Evolutionary conservation across 2,888 invertebrate species (phyloP), one percentile per base, ranked within the genome.

Genomic region (Eristalinus aeneus): DNA sequence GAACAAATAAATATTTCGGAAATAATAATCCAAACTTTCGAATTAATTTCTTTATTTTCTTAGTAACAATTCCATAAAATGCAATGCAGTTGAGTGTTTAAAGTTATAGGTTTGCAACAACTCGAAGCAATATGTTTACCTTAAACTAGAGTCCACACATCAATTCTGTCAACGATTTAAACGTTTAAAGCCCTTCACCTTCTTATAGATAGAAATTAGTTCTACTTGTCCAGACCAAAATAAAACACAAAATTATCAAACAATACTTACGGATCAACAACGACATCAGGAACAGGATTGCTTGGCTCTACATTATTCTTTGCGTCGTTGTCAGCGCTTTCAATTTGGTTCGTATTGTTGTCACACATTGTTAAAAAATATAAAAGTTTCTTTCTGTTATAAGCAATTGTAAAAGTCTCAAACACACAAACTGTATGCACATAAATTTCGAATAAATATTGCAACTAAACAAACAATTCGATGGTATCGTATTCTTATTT

Each of bases 351-450:
- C 6, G 31, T 80, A 71, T 67, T 80, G 46, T 80, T 61, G 5
- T 72, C 65, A 80, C 75, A 75, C 84, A 84, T 84, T 67, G 1
- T 79, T 65, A 22, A 60, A 54, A 61, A n/a, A 46, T 46, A 12
- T 58, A 6, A 63, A 36, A 2, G 31, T 16, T 16, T 56, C 27
- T 27, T 56, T 65, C 16, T 54, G 16, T 36, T 2, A 16, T 12
- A 72, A 36, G 3, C 10, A 61, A 58, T 22, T 6, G 46, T 63
- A 8, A 68, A 34, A 23, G 20, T 73, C 31, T 39, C 4, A 20
- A 16, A 20, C 8, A 71, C 56, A 46, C 16, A 78, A 77, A 60
- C 36, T n/a, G 53, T 58, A 12, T 11, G n/a, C 11, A 56, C 58
- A 53, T 61, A 75, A 12, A 63, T 31, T 9, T 16, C 11, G 22